Evolutionary conservation across 2,888 invertebrate genomes (phyloP).

Genomic region (Neoaliturus tenellus): DNA sequence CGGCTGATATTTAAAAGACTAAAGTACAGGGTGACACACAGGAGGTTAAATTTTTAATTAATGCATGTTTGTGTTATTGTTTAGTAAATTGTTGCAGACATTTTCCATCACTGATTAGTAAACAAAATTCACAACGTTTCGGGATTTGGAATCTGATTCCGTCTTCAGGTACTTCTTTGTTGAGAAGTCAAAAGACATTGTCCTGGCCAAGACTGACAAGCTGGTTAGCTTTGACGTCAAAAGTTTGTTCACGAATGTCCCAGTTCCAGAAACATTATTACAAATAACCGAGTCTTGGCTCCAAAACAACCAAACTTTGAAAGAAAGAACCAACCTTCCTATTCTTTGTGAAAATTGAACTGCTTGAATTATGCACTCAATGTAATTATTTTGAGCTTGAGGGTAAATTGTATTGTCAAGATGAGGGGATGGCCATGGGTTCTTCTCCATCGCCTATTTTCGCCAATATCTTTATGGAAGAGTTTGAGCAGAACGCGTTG

Average conservation of each 20-base stretch:
- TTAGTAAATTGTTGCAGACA: no score
- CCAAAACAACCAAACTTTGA: neutral
- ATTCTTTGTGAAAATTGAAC: neutral
- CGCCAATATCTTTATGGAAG: slow-evolving; percentile 10
- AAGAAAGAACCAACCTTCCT: neutral
- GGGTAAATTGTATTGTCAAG: slow-evolving; percentile 17
- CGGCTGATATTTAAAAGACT: no score
- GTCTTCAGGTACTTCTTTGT: no score
- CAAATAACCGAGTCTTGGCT: neutral
- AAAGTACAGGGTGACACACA: no score
- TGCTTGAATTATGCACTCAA: neutral
- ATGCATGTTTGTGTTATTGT: no score
- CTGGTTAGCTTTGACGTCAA: neutral
- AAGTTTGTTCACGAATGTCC: neutral
- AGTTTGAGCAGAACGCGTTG: neutral
- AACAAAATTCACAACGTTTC: no score
- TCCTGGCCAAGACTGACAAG: neutral
- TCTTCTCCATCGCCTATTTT: neutral
- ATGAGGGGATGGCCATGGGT: slow-evolving; percentile 9
- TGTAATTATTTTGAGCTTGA: slow-evolving; percentile 6
- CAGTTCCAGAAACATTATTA: slow-evolving; percentile 7
- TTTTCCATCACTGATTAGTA: no score
- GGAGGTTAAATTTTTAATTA: no score
- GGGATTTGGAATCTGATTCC: no score
- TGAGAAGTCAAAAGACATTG: neutral